A percentile compares a stretch with the other conserved stretches of the same genome.
Evolutionary conservation across 1,140 invertebrate genomes (phyloP).

Genomic region (fruit fly (Drosophila melanogaster)): Release_6_plus_ISO1_MT NT_033777.3:15518001-15518500

Average conservation of each 20-base stretch:
- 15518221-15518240: conserved; percentile 16
- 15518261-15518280: conserved; percentile 54
- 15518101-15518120: not conserved
- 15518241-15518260: conserved; percentile 50
- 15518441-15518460: conserved; percentile 16
- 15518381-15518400: conserved; percentile 72
- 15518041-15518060: not conserved
- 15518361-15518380: conserved; percentile 16
- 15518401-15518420: conserved; percentile 69
- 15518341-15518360: conserved; percentile 56
- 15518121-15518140: too few species aligned
- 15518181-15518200: not conserved
- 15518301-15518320: conserved; percentile 67
- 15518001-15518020: too few species aligned
- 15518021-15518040: too few species aligned
- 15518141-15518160: conserved; percentile 8
- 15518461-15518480: conserved; percentile 35
- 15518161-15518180: not conserved
- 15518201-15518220: not conserved
- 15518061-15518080: not conserved
- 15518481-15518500: conserved; percentile 27
- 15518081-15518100: not conserved
- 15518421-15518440: conserved; percentile 74
- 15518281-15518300: conserved; percentile 70
- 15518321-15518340: conserved; percentile 82